Conservation (phyloP, 2,888 invertebrate species). For the Brachypterus glaber region DNA sequence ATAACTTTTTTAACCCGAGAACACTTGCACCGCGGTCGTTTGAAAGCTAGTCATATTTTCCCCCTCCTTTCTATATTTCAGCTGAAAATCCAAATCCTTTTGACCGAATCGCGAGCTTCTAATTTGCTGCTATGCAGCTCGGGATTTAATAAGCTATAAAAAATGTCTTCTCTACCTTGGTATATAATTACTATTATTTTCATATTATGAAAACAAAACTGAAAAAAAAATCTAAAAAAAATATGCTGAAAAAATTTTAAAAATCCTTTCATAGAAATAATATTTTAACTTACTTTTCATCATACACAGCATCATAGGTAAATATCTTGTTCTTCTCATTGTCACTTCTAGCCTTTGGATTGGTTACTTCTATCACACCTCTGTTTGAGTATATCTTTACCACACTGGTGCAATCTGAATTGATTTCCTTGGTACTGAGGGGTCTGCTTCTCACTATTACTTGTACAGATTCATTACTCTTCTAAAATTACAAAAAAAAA, state of each 20-base stretch:
- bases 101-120: not conserved
- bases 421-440: conserved; percentile 76
- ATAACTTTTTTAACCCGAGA: too few relatives aligned
- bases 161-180: too few relatives aligned
- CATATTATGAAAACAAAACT: too few relatives aligned
- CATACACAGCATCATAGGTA: conserved; percentile 97
- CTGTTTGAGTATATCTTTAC: conserved; percentile 78
- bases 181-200: too few relatives aligned
- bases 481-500: too few relatives aligned
- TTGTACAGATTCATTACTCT: conserved; percentile 76
- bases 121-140: too few relatives aligned
- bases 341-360: conserved; percentile 60
- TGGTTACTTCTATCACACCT: conserved; percentile 84
- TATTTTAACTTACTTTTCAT: conserved; percentile 58
- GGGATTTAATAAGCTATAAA: too few relatives aligned
- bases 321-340: conserved; percentile 82
- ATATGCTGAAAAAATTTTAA: too few relatives aligned
- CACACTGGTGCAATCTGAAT: conserved; percentile 63
- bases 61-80: not conserved
- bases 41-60: too few relatives aligned
- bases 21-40: too few relatives aligned
- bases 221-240: too few relatives aligned
- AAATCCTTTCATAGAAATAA: too few relatives aligned
- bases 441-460: conserved; percentile 97
- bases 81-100: not conserved